Percentiles rank a stretch among this genome's conserved stretches.
These are phyloP conservation scores for Thecocarcelia acutangulata DNA, from an alignment of 2,888 invertebrate genomes.

Conservation along the genomic window DNA sequence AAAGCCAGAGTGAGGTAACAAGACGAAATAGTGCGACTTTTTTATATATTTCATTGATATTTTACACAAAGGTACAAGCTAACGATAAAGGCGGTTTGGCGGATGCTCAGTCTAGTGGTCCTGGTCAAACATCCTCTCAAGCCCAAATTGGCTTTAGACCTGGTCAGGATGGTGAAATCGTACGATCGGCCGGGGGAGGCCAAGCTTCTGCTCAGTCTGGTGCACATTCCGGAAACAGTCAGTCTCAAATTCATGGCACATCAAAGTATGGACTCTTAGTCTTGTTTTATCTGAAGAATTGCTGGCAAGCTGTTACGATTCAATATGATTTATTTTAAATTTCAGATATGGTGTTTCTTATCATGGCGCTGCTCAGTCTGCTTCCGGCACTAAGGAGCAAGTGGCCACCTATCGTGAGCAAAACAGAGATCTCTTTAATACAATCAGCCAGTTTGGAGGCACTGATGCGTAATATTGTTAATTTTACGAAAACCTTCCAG, in stretches of 20 bases:
- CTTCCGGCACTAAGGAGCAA: slow-evolving; percentile 86
- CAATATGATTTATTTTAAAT: not conserved
- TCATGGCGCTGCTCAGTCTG: slow-evolving; percentile 91
- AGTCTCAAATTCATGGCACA: slow-evolving; percentile 91
- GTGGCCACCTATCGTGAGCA: slow-evolving; percentile 85
- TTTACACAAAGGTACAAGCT: slow-evolving; percentile 85
- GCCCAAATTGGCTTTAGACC: slow-evolving; percentile 94
- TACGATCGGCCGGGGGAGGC: slow-evolving; percentile 87
- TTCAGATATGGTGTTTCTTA: slow-evolving; percentile 87
- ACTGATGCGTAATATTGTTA: slow-evolving; percentile 75
- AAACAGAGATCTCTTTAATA: slow-evolving; percentile 86
- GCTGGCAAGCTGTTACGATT: too few species aligned
- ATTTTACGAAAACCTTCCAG: not conserved
- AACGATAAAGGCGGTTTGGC: slow-evolving; percentile 91
- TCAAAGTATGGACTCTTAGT: slow-evolving; percentile 81
- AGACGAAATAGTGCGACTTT: not conserved
- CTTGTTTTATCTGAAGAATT: too few species aligned
- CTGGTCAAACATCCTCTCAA: slow-evolving; percentile 92
- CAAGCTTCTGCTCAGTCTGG: slow-evolving; percentile 90
- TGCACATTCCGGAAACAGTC: slow-evolving; percentile 88
- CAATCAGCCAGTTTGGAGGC: slow-evolving; percentile 83
- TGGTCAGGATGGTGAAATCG: slow-evolving; percentile 82
- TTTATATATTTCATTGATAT: not conserved
- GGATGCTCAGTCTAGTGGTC: slow-evolving; percentile 92
- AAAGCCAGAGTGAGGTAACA: slow-evolving; percentile 82